These are phyloP conservation scores for Pteromalus puparum DNA, from an alignment of 1,140 invertebrate species.

Conservation along the genomic window DNA sequence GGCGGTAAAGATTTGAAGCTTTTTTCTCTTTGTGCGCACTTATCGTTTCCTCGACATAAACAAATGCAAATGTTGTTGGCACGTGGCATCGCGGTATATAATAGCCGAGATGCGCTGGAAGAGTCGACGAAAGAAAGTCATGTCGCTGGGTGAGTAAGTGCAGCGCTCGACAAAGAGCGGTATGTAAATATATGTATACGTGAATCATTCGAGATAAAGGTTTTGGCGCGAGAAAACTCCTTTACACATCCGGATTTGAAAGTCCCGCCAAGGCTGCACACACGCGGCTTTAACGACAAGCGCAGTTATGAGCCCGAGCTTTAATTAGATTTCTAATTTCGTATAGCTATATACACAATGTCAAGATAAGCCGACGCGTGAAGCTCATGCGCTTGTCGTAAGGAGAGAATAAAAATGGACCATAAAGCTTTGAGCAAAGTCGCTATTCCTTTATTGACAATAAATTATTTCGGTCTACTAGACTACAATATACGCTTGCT, in stretches of 20 bases:
- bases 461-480: background rate
- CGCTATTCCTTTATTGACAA: background rate
- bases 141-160: background rate
- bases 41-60: no score
- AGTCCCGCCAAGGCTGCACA: constrained; percentile 22
- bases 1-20: no score
- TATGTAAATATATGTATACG: background rate
- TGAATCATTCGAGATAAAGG: constrained; percentile 28
- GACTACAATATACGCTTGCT: no score
- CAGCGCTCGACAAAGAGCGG: background rate
- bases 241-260: constrained; percentile 16
- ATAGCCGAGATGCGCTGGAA: background rate
- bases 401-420: background rate
- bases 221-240: constrained; percentile 7
- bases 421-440: background rate
- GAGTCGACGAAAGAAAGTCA: background rate
- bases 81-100: background rate
- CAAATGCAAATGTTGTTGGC: background rate
- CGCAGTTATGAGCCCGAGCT: constrained; percentile 35
- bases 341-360: constrained; percentile 12
- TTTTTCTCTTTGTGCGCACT: no score
- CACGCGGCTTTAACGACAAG: background rate
- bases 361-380: constrained; percentile 6
- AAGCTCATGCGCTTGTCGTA: background rate
- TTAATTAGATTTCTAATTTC: constrained; percentile 46